These are phyloP conservation scores for Cairina moschata DNA, from an alignment of 2,113 vertebrate species.

Conservation along the genomic window DNA sequence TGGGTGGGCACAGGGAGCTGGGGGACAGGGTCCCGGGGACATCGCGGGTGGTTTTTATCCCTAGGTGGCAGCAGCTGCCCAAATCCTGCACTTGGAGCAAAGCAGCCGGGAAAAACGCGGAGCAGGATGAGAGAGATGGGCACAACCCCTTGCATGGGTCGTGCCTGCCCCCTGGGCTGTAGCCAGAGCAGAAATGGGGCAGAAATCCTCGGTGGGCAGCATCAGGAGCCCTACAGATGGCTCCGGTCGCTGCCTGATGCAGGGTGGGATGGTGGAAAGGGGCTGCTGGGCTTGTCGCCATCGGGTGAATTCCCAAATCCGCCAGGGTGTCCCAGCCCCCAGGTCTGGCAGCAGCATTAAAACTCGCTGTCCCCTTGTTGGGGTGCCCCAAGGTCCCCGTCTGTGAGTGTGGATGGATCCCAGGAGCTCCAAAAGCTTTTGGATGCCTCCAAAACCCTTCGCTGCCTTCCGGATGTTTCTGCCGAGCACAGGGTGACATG, in stretches of 20 bases:
- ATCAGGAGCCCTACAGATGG: background rate
- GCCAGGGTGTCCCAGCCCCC: background rate
- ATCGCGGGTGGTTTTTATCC: background rate
- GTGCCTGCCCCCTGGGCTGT: background rate
- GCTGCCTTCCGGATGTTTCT: background rate
- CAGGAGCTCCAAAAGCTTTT: background rate
- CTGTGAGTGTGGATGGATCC: rapidly evolving
- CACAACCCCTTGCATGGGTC: background rate
- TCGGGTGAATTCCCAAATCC: background rate
- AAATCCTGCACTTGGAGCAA: background rate
- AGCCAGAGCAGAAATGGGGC: background rate
- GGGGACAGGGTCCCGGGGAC: too few relatives aligned
- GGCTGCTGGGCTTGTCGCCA: background rate
- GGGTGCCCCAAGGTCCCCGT: background rate
- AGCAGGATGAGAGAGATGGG: background rate
- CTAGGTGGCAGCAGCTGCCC: conserved; percentile 59
- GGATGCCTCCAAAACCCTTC: background rate
- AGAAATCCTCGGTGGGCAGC: background rate
- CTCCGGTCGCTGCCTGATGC: rapidly evolving
- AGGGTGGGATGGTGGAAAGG: background rate
- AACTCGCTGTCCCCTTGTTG: too few relatives aligned
- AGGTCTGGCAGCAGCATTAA: background rate
- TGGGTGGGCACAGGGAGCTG: too few relatives aligned
- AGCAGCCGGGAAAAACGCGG: background rate
- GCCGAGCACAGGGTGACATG: background rate